Conservation (phyloP, 2,113 vertebrate genomes). For the Bagarius yarrelli region DNA sequence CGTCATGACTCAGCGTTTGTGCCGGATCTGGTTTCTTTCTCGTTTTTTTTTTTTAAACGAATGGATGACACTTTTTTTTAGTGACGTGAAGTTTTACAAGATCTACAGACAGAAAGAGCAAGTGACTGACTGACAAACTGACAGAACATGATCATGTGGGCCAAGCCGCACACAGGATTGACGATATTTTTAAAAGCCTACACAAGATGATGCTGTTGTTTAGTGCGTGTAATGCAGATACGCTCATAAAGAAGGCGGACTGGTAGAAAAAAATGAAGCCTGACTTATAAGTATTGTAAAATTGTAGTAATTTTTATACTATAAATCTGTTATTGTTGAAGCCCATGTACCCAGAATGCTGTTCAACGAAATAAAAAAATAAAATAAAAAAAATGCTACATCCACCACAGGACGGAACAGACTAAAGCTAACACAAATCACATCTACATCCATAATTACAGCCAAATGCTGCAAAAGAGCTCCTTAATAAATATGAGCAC, state of each 20-base stretch:
- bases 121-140: slow-evolving; percentile 49
- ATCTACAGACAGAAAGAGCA: slow-evolving; percentile 53
- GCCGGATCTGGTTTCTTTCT: slow-evolving; percentile 44
- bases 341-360: background rate
- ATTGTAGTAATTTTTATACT: background rate
- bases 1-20: background rate
- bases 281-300: background rate
- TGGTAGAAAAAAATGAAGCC: background rate
- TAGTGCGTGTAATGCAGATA: background rate
- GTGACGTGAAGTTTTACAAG: slow-evolving; percentile 56
- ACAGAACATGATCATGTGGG: slow-evolving; percentile 36
- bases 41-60: background rate
- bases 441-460: slow-evolving; percentile 27
- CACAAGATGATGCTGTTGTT: background rate
- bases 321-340: background rate
- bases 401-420: slow-evolving; percentile 62
- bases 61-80: slow-evolving; percentile 71
- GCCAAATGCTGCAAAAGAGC: slow-evolving; percentile 45
- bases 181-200: background rate
- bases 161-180: slow-evolving; percentile 31
- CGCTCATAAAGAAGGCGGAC: background rate
- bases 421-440: slow-evolving; percentile 39
- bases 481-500: slow-evolving; percentile 37
- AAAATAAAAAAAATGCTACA: slow-evolving; percentile 5
- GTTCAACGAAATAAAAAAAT: background rate